Evolutionary conservation across 2,797 vertebrate species (phyloP), one percentile per base, ranked within the genome.

Genomic region (Numenius phaeopus): DNA sequence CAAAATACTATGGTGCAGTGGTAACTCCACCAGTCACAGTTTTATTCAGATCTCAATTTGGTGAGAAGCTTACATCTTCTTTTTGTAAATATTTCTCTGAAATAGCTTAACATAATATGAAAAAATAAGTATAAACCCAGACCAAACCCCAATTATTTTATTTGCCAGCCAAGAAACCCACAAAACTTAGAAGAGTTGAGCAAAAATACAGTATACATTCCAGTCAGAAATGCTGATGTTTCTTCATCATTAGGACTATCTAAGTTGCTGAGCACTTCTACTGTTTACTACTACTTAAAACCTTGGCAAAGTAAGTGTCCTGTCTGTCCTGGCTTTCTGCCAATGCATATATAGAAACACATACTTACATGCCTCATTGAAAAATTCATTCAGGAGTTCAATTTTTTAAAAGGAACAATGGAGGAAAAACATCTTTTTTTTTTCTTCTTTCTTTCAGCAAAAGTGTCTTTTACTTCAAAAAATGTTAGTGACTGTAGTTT

Each of bases 301-400:
- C 18, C 55, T 62, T 14, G 27, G 32, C 39, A 50, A 62, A 84
- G 16, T 29, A 65, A 39, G 15, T 14, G 4, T 42, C 23, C n/a
- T 44, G 7, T 55, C 14, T 46, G 19, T 76, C 72, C 24, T 34
- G 80, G 59, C 27, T 58, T 87, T 85, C 67, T 86, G 55, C 6
- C 23, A 77, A 5, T 7, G 6, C 5, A 13, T 34, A 47, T 26
- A 57, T 1, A 65, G 17, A 77, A 92, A 88, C 10, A 32, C 8
- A 47, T 8, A 58, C 2, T 58, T 50, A 39, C 4, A 34, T 8
- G 13, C 6, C 17, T 44, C 44, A 67, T 0, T 0, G 1, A 91
- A 87, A 84, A 67, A 39, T 3, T 27, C 1, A 2, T 59, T 69
- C 22, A 67, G 3, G 14, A 86, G 34, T 37, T 37, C 34, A 37